Evolutionary conservation across 2,113 vertebrate genomes (phyloP).

Genomic region (Otocyon megalotis): DNA sequence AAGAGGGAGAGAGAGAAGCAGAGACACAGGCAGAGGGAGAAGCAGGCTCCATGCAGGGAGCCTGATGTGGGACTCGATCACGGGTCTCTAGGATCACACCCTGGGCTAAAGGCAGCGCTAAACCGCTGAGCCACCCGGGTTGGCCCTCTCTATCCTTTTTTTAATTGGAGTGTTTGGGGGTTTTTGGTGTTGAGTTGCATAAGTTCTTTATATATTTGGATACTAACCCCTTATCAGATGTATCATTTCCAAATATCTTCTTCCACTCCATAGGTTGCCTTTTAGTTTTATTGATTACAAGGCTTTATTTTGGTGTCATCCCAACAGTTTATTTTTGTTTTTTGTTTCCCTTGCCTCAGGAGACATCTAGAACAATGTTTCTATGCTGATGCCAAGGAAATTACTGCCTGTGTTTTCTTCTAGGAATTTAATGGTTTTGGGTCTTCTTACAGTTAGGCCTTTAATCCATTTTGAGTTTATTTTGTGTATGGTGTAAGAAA

Average conservation of each 20-base stretch:
- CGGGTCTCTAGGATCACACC: too few relatives aligned
- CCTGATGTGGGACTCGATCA: too few relatives aligned
- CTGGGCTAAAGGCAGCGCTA: too few relatives aligned
- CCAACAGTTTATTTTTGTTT: neutral
- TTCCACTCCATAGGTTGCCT: neutral
- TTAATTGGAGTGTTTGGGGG: neutral
- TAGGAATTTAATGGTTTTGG: neutral
- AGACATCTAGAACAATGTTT: neutral
- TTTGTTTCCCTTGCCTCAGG: neutral
- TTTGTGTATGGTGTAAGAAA: neutral
- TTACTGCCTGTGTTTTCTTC: neutral
- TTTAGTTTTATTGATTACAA: neutral
- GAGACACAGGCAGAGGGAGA: too few relatives aligned
- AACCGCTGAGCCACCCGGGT: too few relatives aligned
- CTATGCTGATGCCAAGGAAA: neutral
- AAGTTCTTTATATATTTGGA: neutral
- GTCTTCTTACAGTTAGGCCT: neutral
- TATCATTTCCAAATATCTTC: neutral
- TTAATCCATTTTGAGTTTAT: neutral
- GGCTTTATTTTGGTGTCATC: neutral
- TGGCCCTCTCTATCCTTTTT: neutral
- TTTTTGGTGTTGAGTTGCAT: neutral
- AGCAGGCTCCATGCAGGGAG: too few relatives aligned
- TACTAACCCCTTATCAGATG: neutral
- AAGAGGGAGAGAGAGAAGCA: too few relatives aligned